A percentile compares a stretch with the other conserved stretches of the same genome.
Conservation (phyloP, 2,113 vertebrate species). For the Mesoclemmys tuberculata region DNA sequence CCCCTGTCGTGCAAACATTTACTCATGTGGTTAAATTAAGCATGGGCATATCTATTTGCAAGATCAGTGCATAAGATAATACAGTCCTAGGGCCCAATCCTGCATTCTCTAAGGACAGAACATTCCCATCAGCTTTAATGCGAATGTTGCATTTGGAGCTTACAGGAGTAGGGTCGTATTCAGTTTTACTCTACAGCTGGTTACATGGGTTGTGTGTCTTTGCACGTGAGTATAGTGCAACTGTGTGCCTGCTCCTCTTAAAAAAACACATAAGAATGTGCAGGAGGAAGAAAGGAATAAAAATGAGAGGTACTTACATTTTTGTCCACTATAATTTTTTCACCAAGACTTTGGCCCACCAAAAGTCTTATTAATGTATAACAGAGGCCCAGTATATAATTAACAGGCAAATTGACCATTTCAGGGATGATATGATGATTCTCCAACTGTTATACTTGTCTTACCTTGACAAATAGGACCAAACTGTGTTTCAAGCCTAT, state of each 20-base stretch:
- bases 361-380: not conserved
- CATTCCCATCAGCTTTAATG: not conserved
- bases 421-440: not conserved
- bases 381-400: not conserved
- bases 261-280: not conserved
- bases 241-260: not conserved
- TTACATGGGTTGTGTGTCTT: not conserved
- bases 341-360: not conserved
- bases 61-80: rapidly evolving
- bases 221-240: not conserved
- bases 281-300: not conserved
- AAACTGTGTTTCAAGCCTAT: not conserved
- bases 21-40: not conserved
- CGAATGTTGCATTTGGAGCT: rapidly evolving
- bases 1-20: not conserved
- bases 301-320: not conserved
- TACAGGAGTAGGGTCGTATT: rapidly evolving
- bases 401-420: not conserved
- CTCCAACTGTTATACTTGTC: not conserved
- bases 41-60: not conserved
- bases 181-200: not conserved
- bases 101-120: rapidly evolving
- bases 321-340: not conserved
- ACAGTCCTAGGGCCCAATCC: not conserved
- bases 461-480: not conserved